Percentiles rank a stretch among this genome's conserved stretches.
Conservation (phyloP, 2,888 invertebrate species). For the Nomada goodeniana region DNA sequence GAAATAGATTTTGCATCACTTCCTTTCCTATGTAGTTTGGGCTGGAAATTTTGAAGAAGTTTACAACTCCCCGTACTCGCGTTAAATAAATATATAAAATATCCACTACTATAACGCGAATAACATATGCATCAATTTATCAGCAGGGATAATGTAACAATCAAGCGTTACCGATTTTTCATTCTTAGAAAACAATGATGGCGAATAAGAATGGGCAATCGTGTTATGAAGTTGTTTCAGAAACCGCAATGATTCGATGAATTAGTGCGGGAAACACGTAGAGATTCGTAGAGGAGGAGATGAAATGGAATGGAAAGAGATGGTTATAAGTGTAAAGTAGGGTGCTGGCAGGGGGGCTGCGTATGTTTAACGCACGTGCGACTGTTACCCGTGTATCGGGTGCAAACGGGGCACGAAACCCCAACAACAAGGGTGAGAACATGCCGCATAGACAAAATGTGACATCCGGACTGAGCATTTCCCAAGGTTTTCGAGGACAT, state of each 20-base stretch:
- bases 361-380: slow-evolving; percentile 65
- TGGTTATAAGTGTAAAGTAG: slow-evolving; percentile 12
- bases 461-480: slow-evolving; percentile 79
- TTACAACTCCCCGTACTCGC: no score
- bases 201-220: slow-evolving; percentile 51
- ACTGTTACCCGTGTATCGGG: slow-evolving; percentile 68
- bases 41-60: no score
- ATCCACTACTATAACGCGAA: no score
- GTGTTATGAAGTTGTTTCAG: slow-evolving; percentile 59
- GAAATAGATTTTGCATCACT: no score
- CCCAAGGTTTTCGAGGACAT: slow-evolving; percentile 70
- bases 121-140: no score
- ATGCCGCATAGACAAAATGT: slow-evolving; percentile 73
- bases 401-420: slow-evolving; percentile 75
- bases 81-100: no score
- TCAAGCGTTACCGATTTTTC: no score
- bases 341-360: slow-evolving; percentile 26
- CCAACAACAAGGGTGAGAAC: slow-evolving; percentile 78
- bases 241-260: slow-evolving; percentile 75
- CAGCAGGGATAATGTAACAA: no score
- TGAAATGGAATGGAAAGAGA: slow-evolving; percentile 22
- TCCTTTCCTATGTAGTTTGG: no score
- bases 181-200: slow-evolving; percentile 28
- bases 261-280: slow-evolving; percentile 6
- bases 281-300: slow-evolving; percentile 26